A percentile compares a stretch with the other conserved stretches of the same genome.
phyloP scores from a whole-genome alignment of 1,140 invertebrate genomes.

The Lanistes nyassanus region DNA sequence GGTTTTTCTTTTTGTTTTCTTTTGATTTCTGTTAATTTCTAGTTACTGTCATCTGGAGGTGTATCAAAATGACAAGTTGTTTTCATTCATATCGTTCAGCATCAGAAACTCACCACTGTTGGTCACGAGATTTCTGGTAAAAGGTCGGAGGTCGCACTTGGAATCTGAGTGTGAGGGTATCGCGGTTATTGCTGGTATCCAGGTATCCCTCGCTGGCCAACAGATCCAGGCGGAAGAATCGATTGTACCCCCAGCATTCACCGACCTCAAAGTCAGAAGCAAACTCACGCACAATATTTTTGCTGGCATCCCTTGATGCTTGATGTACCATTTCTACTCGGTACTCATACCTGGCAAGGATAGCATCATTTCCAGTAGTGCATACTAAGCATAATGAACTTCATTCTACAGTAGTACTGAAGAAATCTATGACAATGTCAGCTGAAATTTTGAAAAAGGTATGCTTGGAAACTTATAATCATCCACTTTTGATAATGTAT shows the following conservation, averaged over 20 bases:
- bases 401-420: too few species aligned
- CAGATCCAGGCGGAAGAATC: conserved; percentile 91
- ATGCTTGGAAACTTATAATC: too few species aligned
- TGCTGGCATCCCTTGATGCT: conserved; percentile 82
- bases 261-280: conserved; percentile 96
- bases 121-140: conserved; percentile 91
- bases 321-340: conserved; percentile 96
- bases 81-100: too few species aligned
- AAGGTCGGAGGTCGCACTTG: conserved; percentile 93
- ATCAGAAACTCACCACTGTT: conserved; percentile 77
- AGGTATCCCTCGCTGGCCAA: conserved; percentile 89
- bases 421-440: too few species aligned
- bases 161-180: conserved; percentile 72
- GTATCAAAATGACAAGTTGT: too few species aligned
- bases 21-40: too few species aligned
- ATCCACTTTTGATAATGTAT: too few species aligned
- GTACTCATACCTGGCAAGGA: conserved; percentile 83
- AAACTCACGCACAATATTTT: conserved; percentile 89
- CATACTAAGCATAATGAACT: neutral
- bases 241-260: conserved; percentile 97
- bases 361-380: neutral
- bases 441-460: too few species aligned
- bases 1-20: too few species aligned
- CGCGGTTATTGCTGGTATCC: conserved; percentile 57
- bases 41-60: too few species aligned